Conservation (phyloP, 2,888 invertebrate genomes). For the Conistra vaccinii region DNA sequence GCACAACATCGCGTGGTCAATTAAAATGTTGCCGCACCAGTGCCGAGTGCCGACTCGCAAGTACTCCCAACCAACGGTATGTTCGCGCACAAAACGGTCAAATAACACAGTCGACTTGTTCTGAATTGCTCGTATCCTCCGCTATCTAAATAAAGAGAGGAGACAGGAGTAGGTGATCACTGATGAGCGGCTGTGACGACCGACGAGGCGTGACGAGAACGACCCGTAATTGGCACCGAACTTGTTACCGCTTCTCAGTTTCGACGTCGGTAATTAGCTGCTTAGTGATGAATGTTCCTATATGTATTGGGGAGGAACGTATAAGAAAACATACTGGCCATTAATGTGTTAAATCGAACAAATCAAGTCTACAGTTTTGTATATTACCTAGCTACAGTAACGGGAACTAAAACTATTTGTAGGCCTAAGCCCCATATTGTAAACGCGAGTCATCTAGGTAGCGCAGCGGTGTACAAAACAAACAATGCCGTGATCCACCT, state of each 20-base stretch:
- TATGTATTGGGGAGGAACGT: not conserved
- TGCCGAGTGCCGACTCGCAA: slow-evolving; percentile 75
- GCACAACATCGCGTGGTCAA: slow-evolving; percentile 89
- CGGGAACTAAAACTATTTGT: not conserved
- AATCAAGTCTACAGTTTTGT: not conserved
- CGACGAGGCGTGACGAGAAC: slow-evolving; percentile 30
- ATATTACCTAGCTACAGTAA: not conserved
- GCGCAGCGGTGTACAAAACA: slow-evolving; percentile 52
- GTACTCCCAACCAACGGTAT: slow-evolving; percentile 76
- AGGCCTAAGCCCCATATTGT: slow-evolving; percentile 23
- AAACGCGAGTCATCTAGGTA: slow-evolving; percentile 56
- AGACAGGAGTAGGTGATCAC: slow-evolving; percentile 69
- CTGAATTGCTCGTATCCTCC: slow-evolving; percentile 85
- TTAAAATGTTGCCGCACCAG: slow-evolving; percentile 87
- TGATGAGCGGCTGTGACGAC: slow-evolving; percentile 54
- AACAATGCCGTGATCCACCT: slow-evolving; percentile 75
- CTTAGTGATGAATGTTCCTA: slow-evolving; percentile 21
- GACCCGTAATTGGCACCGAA: slow-evolving; percentile 54
- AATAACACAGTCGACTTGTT: slow-evolving; percentile 79
- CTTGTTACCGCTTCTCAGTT: slow-evolving; percentile 53
- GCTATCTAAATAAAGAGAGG: slow-evolving; percentile 79
- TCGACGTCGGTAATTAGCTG: slow-evolving; percentile 48
- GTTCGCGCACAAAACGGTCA: slow-evolving; percentile 73
- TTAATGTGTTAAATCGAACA: not conserved
- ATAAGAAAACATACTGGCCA: slow-evolving; percentile 1